Base-by-base conservation (phyloP, 1,140 invertebrate genomes). In the Achroia grisella region DNA sequence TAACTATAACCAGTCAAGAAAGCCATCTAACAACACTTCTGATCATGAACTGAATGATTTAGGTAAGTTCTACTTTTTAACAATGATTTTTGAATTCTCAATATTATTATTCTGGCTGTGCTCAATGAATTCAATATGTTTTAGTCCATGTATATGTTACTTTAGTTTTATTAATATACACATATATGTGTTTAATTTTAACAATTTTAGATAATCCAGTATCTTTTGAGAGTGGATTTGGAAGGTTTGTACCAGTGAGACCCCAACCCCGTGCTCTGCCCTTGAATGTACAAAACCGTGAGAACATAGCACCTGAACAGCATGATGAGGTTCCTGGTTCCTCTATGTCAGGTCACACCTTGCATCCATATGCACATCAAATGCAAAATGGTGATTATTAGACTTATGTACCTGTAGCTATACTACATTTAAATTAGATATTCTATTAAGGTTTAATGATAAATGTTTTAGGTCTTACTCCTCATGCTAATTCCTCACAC, bases 171-270 rank as follows among this genome's bases (percentile, higher is more conserved):
- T n/a, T n/a, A n/a, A 3, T 23, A 23, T 23, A 23, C 6, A 23
- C 6, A 23, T 23, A 3, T 23, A 47, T 37, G 10, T 39, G 11
- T 48, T 39, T 31, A 39, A 37, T 32, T 34, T 23, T 23, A 23
- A 23, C 17, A 23, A 3, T 67, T 69, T 34, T 61, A 81, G 77
- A 78, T 48, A 79, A 85, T 48, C 71, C 76, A 34, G 73, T 76
- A 39, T 57, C 79, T 47, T 81, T 76, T 70, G 75, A 85, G 41
- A 77, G 75, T 75, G 77, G 77, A 13, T 85, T 83, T 63, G 81
- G 83, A 50, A 68, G 85, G 48, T 87, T 86, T 76, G 85, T 87
- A 3, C 83, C 83, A 28, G 83, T 87, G 4, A 70, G 85, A 44
- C 85, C 83, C 1, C 83, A 86, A 44, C 85, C 85, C 4, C 66